Conservation (phyloP, 2,113 vertebrate species). For the Nibea coibor region DNA sequence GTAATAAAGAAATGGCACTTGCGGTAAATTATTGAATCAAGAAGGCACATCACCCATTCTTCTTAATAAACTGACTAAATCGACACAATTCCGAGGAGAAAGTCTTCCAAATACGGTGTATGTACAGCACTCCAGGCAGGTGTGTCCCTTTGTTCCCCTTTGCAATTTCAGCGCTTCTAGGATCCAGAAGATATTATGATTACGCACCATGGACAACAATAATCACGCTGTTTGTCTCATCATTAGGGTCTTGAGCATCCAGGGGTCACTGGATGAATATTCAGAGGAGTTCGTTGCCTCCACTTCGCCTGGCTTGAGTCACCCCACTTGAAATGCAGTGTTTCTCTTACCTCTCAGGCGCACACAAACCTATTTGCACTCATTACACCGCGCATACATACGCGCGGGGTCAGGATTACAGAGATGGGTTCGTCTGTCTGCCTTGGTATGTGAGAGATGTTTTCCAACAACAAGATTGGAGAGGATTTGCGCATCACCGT, state of each 20-base stretch:
- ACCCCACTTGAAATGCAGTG: conserved; percentile 12
- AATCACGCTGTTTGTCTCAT: conserved; percentile 15
- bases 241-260: background rate
- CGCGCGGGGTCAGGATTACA: conserved; percentile 49
- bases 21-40: background rate
- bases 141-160: background rate
- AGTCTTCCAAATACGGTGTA: conserved; percentile 7
- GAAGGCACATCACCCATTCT: background rate
- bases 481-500: conserved; percentile 59
- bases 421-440: conserved; percentile 64
- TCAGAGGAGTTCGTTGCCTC: background rate
- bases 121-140: background rate
- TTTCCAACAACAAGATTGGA: conserved; percentile 72
- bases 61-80: conserved; percentile 29
- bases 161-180: background rate
- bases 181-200: conserved; percentile 16
- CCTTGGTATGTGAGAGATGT: conserved; percentile 67
- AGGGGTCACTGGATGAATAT: conserved; percentile 10
- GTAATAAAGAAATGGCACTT: background rate
- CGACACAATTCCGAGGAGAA: background rate
- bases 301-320: background rate
- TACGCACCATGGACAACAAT: conserved; percentile 18
- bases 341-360: conserved; percentile 17
- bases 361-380: background rate
- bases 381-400: background rate